Conservation (phyloP, 2,888 invertebrate genomes). For the Synanthedon vespiformis region DNA sequence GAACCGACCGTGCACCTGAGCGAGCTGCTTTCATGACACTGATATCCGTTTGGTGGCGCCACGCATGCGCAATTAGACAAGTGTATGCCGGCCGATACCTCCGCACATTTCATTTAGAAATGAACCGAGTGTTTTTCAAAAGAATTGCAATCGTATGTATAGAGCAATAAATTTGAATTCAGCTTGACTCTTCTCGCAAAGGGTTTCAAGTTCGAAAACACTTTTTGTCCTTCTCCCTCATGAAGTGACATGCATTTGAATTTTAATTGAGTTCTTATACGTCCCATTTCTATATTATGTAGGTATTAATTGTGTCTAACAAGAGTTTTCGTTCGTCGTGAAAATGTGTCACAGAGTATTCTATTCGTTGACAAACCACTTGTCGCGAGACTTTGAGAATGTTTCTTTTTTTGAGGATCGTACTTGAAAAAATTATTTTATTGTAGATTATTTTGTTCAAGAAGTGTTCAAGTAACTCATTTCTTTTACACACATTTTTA, state of each 20-base stretch:
- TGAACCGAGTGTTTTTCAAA: conserved; percentile 29
- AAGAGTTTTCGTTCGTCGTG: neutral
- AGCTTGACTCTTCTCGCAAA: conserved; percentile 9
- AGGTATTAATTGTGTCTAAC: neutral
- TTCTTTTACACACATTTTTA: no score
- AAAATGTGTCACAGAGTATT: neutral
- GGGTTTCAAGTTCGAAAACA: conserved; percentile 28
- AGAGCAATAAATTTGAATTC: neutral
- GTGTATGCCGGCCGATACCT: conserved; percentile 17
- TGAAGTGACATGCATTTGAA: conserved; percentile 29
- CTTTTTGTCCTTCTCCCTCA: conserved; percentile 25
- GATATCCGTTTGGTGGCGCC: conserved; percentile 20
- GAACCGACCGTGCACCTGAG: conserved; percentile 35
- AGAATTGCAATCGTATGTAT: conserved; percentile 9
- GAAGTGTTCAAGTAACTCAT: no score
- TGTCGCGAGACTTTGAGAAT: neutral
- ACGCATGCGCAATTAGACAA: conserved; percentile 44
- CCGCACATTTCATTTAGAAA: conserved; percentile 48
- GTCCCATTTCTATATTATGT: neutral
- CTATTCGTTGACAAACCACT: neutral
- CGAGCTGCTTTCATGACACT: conserved; percentile 27
- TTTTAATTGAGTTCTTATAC: conserved; percentile 27
- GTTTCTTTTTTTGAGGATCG: neutral
- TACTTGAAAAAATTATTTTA: no score
- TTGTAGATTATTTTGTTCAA: no score